Evolutionary conservation across 2,797 vertebrate species (phyloP).

Genomic region (Aulostomus chinensis): DNA sequence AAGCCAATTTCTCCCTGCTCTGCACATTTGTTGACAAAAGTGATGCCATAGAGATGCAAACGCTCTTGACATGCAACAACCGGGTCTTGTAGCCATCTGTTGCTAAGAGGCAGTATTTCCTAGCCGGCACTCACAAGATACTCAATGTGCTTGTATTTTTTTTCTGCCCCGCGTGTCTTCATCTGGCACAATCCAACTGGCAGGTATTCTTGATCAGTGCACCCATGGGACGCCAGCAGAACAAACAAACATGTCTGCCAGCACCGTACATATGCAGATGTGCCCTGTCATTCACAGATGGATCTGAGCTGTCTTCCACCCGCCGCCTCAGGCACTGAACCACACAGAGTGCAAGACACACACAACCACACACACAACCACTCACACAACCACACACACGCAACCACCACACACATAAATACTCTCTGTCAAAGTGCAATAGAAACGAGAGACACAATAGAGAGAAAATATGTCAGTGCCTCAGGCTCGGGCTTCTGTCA

Average conservation of each 20-base stretch:
- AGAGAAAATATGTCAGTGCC: constrained; percentile 65
- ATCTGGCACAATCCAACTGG: constrained; percentile 46
- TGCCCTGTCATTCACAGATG: constrained; percentile 45
- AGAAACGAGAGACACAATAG: constrained; percentile 47
- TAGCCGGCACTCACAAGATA: constrained; percentile 1
- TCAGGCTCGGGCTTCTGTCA: constrained; percentile 58
- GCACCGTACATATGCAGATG: constrained; percentile 64
- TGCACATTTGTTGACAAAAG: constrained; percentile 2
- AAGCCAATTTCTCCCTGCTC: background rate
- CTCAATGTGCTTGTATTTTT: constrained; percentile 10
- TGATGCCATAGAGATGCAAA: background rate
- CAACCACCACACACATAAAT: constrained; percentile 28
- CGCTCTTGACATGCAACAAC: background rate
- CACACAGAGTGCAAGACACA: constrained; percentile 40
- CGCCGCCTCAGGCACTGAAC: constrained; percentile 54
- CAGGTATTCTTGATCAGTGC: constrained; percentile 61
- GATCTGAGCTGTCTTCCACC: constrained; percentile 54
- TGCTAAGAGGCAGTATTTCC: constrained; percentile 15
- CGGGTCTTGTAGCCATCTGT: constrained; percentile 30
- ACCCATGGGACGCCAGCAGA: constrained; percentile 44
- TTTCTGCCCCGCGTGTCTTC: constrained; percentile 33
- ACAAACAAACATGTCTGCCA: constrained; percentile 57
- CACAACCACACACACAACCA: constrained; percentile 17
- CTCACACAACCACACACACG: constrained; percentile 10
- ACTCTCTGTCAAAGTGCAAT: constrained; percentile 49